Evolutionary conservation across 2,888 invertebrate genomes (phyloP), one percentile per base, ranked within the genome.

Genomic region (Liposcelis brunnea): DNA sequence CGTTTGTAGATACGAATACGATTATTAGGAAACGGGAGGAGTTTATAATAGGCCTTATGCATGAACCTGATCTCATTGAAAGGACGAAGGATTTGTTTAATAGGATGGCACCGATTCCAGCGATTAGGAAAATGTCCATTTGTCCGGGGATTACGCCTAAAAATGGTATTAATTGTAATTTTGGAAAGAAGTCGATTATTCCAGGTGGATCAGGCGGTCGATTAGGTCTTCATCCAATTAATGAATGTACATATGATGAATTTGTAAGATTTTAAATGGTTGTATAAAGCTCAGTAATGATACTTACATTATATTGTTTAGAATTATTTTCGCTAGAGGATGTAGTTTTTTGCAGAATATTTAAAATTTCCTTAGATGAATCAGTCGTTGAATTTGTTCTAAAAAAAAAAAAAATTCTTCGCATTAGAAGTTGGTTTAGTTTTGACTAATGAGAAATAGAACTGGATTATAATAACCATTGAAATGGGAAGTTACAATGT

Each of bases 131-230:
- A 16, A 40, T 40, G 40, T 14, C 18, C 6, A 14, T 40, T 12
- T 14, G 16, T n/a, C 40, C 40, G n/a, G 40, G 40, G 7, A 40
- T 40, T 5, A n/a, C 15, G 3, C 12, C 21, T 16, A 40, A 16
- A 16, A 18, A 16, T 11, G 14, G 14, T 6, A 7, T 16, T 16
- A 16, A 4, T 6, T 35, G 14, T 35, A 14, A 16, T 14, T 35
- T 16, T 10, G 35, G 35, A 14, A 40, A 40, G 12, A 40, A 40
- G 40, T 40, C 40, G 6, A 40, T 40, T n/a, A 40, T 40, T 18
- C 40, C 40, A 7, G 40, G 40, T 18, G 40, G 40, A 16, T 19
- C n/a, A 7, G 40, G 40, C 5, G 40, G 40, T 6, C 40, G 40
- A 7, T 19, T 40, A 19, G 40, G 40, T 21, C 15, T 40, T 14